Conservation (phyloP, 2,113 vertebrate species). For the Ciconia stormi region DNA sequence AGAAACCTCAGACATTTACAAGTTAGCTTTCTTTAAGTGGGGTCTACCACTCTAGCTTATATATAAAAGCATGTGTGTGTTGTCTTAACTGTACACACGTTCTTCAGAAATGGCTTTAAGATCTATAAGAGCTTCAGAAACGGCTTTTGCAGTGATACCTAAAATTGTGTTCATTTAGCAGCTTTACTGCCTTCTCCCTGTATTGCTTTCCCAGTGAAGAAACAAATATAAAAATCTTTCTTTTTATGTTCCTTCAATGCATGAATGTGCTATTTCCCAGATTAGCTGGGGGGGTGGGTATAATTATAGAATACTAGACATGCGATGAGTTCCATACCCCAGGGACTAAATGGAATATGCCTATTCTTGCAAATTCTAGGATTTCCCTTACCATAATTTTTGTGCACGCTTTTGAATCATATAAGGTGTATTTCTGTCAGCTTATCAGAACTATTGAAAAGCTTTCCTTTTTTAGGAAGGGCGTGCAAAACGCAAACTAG, state of each 20-base stretch:
- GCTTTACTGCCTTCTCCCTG: background rate
- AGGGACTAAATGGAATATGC: background rate
- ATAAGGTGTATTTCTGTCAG: background rate
- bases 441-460: background rate
- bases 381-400: background rate
- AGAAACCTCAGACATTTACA: background rate
- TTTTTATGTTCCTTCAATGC: background rate
- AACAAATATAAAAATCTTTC: background rate
- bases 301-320: background rate
- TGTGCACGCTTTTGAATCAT: background rate
- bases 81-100: background rate
- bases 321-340: rapidly evolving
- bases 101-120: background rate
- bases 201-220: background rate
- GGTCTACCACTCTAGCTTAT: background rate
- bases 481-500: background rate
- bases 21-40: background rate
- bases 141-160: background rate
- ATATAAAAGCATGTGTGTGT: rapidly evolving
- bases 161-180: background rate
- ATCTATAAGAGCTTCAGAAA: background rate
- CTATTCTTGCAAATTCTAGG: background rate
- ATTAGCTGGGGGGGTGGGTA: background rate
- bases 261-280: background rate
- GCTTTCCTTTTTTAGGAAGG: background rate